Evolutionary conservation across 2,888 invertebrate species (phyloP), one percentile per base, ranked within the genome.

Genomic region (Cecidostiba fungosa): DNA sequence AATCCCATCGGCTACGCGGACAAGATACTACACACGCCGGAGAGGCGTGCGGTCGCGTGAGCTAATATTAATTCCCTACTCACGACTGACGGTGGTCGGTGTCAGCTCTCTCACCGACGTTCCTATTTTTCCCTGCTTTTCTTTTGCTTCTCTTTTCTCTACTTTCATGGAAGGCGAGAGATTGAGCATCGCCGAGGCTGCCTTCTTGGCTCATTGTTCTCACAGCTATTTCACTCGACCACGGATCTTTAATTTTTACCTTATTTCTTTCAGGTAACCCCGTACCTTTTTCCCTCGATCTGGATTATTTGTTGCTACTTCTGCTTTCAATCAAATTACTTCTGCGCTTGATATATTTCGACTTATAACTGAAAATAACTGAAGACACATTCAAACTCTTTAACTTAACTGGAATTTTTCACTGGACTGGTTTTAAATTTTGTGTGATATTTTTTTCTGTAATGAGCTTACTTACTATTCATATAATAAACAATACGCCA

Each of bases 151-250:
- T 62, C n/a, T 10, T 47, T 23, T 10, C 62, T 43, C 19, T 50
- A 73, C 50, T 50, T 80, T 72, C 12, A n/a, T 32, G 6, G 26
- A 16, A 2, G 36, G 36, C 10, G 36, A 36, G 36, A 59, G 32
- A 23, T 36, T n/a, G 23, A 14, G 43, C 16, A 43, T 36, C 10
- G 32, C 36, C 23, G 19, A 39, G 76, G 59, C 76, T 66, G 39
- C 66, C 66, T 39, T 62, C 85, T 47, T 26, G 70, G 69, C 76
- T 70, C 19, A 85, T 85, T 85, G 84, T 85, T 85, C 84, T 39
- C 32, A 47, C 36, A n/a, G 3, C 59, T 29, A 36, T 70, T 14
- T 39, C 39, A 39, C 43, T 76, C 14, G 12, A 29, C 23, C 3
- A 8, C n/a, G 47, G 14, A 29, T 72, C 29, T 84, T 72, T 62